Conservation (phyloP, 2,888 invertebrate genomes). For the Troides helena region DNA sequence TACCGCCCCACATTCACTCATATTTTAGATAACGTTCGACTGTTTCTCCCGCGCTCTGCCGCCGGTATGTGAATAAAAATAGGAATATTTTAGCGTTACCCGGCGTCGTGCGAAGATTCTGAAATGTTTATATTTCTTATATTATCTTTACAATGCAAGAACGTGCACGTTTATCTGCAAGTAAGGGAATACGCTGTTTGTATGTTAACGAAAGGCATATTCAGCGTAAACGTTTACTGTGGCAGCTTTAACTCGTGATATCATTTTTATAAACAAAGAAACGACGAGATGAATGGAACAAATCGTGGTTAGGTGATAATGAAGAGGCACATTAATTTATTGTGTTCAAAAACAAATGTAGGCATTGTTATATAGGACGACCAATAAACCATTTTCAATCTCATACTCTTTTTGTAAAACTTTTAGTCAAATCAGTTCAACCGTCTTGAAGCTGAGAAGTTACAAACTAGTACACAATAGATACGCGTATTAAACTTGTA, state of each 20-base stretch:
- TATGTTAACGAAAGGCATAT: constrained; percentile 13
- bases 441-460: too few relatives aligned
- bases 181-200: constrained; percentile 13
- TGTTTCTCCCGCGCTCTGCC: constrained; percentile 51
- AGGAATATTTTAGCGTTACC: constrained; percentile 59
- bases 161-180: constrained; percentile 9
- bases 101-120: constrained; percentile 47
- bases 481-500: too few relatives aligned
- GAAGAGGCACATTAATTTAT: too few relatives aligned
- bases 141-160: constrained; percentile 25
- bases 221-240: neutral
- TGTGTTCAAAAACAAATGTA: too few relatives aligned
- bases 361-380: too few relatives aligned
- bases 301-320: too few relatives aligned
- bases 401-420: too few relatives aligned
- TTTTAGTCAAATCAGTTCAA: too few relatives aligned
- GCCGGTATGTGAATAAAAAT: constrained; percentile 64
- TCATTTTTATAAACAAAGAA: neutral
- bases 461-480: too few relatives aligned
- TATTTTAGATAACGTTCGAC: constrained; percentile 74
- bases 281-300: too few relatives aligned
- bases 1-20: constrained; percentile 63
- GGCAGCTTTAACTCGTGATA: neutral
- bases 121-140: constrained; percentile 41
- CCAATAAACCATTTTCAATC: too few relatives aligned